These are phyloP conservation scores for Hemistola chrysoprasaria DNA, from an alignment of 2,888 invertebrate species.

Conservation along the genomic window DNA sequence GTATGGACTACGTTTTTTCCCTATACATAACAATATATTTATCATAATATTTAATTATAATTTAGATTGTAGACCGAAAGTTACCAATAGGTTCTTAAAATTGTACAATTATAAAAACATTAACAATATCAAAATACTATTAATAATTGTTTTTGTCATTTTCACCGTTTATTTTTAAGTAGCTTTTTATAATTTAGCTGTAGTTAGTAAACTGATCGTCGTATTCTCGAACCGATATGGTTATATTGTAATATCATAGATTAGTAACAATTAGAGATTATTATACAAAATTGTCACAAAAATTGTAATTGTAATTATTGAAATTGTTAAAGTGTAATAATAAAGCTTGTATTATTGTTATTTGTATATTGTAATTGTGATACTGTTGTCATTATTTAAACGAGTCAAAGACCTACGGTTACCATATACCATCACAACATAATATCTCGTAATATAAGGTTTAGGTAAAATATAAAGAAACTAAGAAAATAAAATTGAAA, in stretches of 20 bases:
- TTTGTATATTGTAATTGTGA: conserved; percentile 22
- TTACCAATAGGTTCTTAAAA: conserved; percentile 64
- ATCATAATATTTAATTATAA: conserved; percentile 45
- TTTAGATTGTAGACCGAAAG: conserved; percentile 61
- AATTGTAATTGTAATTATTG: conserved; percentile 10
- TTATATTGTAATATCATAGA: conserved; percentile 8
- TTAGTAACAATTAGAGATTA: conserved; percentile 9
- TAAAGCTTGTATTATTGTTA: conserved; percentile 16
- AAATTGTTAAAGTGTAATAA: conserved; percentile 12
- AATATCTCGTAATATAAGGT: conserved; percentile 43
- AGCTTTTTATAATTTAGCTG: conserved; percentile 19
- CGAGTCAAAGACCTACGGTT: conserved; percentile 58
- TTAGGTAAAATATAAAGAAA: conserved; percentile 51
- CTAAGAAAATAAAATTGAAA: conserved; percentile 21
- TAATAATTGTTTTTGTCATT: conserved; percentile 7
- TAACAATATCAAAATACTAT: background rate
- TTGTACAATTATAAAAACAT: conserved; percentile 56
- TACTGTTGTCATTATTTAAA: conserved; percentile 17
- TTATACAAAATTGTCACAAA: conserved; percentile 19
- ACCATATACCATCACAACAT: conserved; percentile 61
- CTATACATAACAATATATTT: too few relatives aligned
- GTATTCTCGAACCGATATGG: conserved; percentile 9
- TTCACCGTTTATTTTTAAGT: conserved; percentile 19
- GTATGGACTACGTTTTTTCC: too few relatives aligned
- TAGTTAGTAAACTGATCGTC: conserved; percentile 6